Percentiles rank a stretch among this genome's conserved stretches.
These are phyloP conservation scores for Nomada lathburiana DNA, from an alignment of 2,888 invertebrate species.

Conservation along the genomic window DNA sequence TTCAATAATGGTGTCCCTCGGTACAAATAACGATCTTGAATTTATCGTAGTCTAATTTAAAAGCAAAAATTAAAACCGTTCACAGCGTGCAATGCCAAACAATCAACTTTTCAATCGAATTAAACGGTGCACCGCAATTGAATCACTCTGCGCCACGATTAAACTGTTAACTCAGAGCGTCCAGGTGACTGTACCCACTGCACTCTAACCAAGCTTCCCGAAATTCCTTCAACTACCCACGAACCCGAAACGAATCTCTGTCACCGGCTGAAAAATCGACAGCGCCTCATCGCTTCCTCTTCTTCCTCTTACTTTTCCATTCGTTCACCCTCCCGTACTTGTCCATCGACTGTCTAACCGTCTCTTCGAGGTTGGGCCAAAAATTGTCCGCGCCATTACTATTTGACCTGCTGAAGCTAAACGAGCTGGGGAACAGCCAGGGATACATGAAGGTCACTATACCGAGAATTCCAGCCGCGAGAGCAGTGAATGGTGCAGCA, in stretches of 20 bases:
- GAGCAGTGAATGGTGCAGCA: conserved; percentile 88
- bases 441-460: conserved; percentile 88
- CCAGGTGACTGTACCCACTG: neutral
- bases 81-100: too few species aligned
- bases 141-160: neutral
- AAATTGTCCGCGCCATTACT: conserved; percentile 66
- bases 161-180: neutral
- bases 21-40: too few species aligned
- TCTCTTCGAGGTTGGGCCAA: conserved; percentile 72
- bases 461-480: conserved; percentile 88
- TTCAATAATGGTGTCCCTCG: neutral
- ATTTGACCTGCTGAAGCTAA: conserved; percentile 76
- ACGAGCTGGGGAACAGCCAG: conserved; percentile 86
- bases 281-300: conserved; percentile 72
- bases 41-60: too few species aligned
- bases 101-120: neutral
- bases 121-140: neutral
- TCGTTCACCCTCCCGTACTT: conserved; percentile 76
- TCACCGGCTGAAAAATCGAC: neutral
- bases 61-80: too few species aligned
- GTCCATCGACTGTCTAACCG: conserved; percentile 70
- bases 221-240: neutral
- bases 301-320: conserved; percentile 80
- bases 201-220: neutral
- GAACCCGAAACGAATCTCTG: neutral